Percentiles rank a stretch among this genome's conserved stretches.
phyloP scores from a whole-genome alignment of 2,113 vertebrate genomes.

The Hydrolagus affinis region DNA sequence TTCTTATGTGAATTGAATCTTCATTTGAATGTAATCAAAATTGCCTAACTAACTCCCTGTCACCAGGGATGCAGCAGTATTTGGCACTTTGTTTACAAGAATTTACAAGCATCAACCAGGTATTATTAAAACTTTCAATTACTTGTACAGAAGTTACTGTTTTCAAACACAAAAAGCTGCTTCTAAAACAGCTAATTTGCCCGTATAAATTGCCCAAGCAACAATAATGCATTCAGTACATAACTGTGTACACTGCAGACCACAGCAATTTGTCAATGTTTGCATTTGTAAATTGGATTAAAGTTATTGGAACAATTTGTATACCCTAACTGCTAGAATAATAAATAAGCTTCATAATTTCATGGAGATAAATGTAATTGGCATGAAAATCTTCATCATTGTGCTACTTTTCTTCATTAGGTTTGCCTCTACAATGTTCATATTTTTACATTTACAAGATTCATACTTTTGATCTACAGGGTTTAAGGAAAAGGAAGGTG shows the following conservation, averaged over 20 bases:
- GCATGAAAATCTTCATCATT: neutral
- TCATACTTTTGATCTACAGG: too few relatives aligned
- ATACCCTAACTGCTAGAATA: neutral
- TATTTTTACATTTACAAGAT: too few relatives aligned
- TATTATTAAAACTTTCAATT: too few relatives aligned
- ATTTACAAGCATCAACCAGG: too few relatives aligned
- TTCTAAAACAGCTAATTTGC: neutral
- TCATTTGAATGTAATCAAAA: neutral
- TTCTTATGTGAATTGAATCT: neutral
- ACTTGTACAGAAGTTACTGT: too few relatives aligned
- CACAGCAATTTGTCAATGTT: neutral
- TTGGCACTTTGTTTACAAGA: neutral
- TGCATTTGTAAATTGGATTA: neutral
- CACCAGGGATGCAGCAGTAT: neutral
- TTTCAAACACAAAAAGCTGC: too few relatives aligned
- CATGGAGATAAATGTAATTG: neutral
- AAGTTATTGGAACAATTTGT: neutral
- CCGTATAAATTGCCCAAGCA: neutral
- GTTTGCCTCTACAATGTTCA: too few relatives aligned
- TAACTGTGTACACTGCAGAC: too few relatives aligned
- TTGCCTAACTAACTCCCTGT: neutral
- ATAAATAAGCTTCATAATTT: neutral
- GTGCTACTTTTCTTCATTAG: too few relatives aligned
- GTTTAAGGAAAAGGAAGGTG: too few relatives aligned
- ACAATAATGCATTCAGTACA: neutral